Evolutionary conservation across 92 coral and sea anemone genomes (phyloP).

Genomic region (Heteractis magnifica): DNA sequence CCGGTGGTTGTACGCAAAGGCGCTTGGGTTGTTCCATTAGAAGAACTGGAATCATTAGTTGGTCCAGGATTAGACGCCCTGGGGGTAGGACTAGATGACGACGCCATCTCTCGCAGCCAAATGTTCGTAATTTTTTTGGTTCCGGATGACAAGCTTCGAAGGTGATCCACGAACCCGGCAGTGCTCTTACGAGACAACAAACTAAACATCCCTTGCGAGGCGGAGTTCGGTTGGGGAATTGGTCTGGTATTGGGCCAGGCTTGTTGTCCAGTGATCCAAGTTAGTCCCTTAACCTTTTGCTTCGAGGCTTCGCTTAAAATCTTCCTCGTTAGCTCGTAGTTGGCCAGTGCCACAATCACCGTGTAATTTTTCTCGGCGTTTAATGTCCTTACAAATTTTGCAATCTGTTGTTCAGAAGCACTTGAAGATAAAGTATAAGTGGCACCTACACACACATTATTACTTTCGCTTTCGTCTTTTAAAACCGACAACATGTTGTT

Average conservation of each 20-base stretch:
- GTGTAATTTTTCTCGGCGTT: slow-evolving; percentile 65
- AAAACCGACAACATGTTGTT: slow-evolving; percentile 32
- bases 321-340: slow-evolving; percentile 47
- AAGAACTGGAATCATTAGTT: slow-evolving; percentile 14
- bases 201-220: slow-evolving; percentile 79
- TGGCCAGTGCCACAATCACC: slow-evolving; percentile 65
- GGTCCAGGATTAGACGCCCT: background rate
- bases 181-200: slow-evolving; percentile 58
- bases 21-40: slow-evolving; percentile 19
- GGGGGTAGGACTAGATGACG: slow-evolving; percentile 8
- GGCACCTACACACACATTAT: slow-evolving; percentile 56
- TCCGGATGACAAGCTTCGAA: slow-evolving; percentile 43
- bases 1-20: background rate
- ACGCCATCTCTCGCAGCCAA: slow-evolving; percentile 54
- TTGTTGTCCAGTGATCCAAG: slow-evolving; percentile 70
- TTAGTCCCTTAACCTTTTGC: slow-evolving; percentile 61
- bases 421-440: slow-evolving; percentile 45
- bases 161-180: slow-evolving; percentile 48
- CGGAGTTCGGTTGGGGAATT: slow-evolving; percentile 56
- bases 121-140: slow-evolving; percentile 34
- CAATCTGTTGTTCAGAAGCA: slow-evolving; percentile 48
- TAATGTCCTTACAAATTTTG: slow-evolving; percentile 42
- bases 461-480: slow-evolving; percentile 45
- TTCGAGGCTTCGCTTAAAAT: slow-evolving; percentile 69
- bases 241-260: slow-evolving; percentile 68